Evolutionary conservation across 2,888 invertebrate species (phyloP).

Genomic region (Trisateles emortualis): DNA sequence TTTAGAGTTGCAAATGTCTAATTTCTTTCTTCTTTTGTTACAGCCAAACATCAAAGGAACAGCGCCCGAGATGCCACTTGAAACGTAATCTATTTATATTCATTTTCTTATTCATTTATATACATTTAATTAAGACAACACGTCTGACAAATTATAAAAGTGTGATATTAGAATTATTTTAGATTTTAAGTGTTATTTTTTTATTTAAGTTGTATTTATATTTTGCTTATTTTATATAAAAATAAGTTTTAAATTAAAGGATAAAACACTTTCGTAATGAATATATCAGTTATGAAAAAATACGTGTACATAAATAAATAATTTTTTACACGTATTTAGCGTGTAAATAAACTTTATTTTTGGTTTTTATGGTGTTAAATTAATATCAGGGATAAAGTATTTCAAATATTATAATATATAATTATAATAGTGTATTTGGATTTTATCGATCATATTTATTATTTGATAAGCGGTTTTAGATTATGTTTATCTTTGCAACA

Average conservation of each 20-base stretch:
- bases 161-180: constrained; percentile 81
- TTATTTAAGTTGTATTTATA: constrained; percentile 55
- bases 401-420: constrained; percentile 27
- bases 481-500: constrained; percentile 9
- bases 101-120: constrained; percentile 12
- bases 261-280: constrained; percentile 10
- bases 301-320: constrained; percentile 23
- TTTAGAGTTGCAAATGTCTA: neutral
- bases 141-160: constrained; percentile 60
- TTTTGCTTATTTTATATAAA: constrained; percentile 29
- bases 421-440: constrained; percentile 7
- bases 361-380: constrained; percentile 27
- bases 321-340: no score
- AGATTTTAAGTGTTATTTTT: constrained; percentile 76
- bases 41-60: constrained; percentile 84
- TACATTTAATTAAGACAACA: constrained; percentile 29
- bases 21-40: constrained; percentile 62
- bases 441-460: constrained; percentile 21
- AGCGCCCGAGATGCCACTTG: constrained; percentile 79
- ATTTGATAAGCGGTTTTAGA: constrained; percentile 1
- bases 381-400: constrained; percentile 34
- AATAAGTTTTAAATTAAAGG: constrained; percentile 11
- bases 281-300: constrained; percentile 12
- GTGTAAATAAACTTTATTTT: no score
- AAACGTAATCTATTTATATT: constrained; percentile 31